phyloP scores from a whole-genome alignment of 1,140 invertebrate genomes.

The Penaeus vannamei region DNA sequence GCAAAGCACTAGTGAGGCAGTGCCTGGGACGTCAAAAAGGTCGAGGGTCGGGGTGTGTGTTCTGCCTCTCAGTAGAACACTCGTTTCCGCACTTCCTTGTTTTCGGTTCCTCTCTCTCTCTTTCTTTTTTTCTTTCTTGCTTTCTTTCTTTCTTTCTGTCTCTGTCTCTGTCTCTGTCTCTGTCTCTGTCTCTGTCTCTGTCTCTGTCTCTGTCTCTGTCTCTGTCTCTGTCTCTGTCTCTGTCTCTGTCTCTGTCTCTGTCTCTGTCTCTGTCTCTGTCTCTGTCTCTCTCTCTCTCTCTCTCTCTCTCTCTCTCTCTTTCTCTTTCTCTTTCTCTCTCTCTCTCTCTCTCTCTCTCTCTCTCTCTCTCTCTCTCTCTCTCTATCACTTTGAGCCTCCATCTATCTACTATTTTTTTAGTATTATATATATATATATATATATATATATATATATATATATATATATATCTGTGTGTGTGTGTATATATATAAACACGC shows the following conservation, averaged over 20 bases:
- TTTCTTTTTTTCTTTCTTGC: background rate
- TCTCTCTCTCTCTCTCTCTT: background rate
- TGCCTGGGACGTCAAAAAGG: no score
- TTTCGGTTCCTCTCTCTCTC: background rate
- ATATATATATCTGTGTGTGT: background rate
- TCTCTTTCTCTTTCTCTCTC: background rate
- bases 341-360: slow-evolving; percentile 12
- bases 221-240: background rate
- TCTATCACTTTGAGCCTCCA: no score
- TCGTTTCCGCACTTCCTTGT: background rate
- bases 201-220: background rate
- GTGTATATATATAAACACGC: no score
- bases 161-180: background rate
- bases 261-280: background rate
- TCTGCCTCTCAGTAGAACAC: no score
- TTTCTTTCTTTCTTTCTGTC: background rate
- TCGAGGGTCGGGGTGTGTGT: no score
- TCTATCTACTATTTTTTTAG: background rate
- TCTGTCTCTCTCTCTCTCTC: background rate
- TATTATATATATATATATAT: background rate
- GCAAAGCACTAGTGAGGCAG: no score
- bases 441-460: no score
- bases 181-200: no score
- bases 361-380: no score
- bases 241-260: background rate